Evolutionary conservation across 2,888 invertebrate species (phyloP).

Genomic region (Lasioglossum lativentre): DNA sequence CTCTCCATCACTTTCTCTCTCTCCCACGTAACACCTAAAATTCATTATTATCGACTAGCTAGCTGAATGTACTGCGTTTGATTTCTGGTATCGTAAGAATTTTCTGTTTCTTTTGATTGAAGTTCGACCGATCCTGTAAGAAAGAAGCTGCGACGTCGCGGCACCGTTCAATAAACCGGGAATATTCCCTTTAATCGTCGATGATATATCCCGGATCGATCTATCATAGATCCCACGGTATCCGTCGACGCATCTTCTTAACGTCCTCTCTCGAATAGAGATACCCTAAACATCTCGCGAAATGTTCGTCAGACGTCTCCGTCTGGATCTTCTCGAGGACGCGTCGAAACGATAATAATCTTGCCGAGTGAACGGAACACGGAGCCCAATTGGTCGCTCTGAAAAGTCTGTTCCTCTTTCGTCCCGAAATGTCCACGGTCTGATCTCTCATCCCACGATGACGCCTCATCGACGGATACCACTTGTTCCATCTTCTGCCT

Average conservation of each 20-base stretch:
- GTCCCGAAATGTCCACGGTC: neutral
- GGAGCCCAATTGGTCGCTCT: neutral
- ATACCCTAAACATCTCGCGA: neutral
- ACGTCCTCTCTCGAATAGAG: neutral
- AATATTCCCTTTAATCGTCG: neutral
- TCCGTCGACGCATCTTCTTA: neutral
- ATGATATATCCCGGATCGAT: neutral
- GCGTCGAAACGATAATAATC: neutral
- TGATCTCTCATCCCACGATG: neutral
- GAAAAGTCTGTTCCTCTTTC: neutral
- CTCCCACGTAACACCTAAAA: slow-evolving; percentile 62
- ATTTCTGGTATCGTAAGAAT: slow-evolving; percentile 37
- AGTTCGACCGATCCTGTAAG: slow-evolving; percentile 47
- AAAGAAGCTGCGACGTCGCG: slow-evolving; percentile 22
- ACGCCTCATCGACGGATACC: neutral
- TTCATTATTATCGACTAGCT: slow-evolving; percentile 68
- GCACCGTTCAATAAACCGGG: neutral
- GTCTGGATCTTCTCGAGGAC: neutral
- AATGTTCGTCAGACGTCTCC: neutral
- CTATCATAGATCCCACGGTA: neutral
- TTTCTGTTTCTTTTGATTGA: slow-evolving; percentile 47
- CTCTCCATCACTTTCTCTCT: neutral
- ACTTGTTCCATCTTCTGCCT: neutral
- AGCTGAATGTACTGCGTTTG: slow-evolving; percentile 54
- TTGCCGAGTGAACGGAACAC: neutral